Base-by-base conservation (phyloP, 2,888 invertebrate genomes). In the Calameuta pallipes region DNA sequence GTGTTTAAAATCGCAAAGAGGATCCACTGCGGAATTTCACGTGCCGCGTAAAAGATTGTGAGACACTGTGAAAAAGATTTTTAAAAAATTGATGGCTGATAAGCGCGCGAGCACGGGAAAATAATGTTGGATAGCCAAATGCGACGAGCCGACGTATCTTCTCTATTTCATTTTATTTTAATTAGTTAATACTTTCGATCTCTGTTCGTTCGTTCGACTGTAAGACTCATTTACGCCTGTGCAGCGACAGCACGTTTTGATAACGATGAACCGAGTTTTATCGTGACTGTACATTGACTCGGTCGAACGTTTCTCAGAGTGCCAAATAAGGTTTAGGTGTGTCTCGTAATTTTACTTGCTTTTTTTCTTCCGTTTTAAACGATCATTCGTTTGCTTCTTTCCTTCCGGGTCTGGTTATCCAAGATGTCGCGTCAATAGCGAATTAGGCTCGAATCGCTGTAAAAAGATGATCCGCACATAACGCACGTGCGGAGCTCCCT, bases 281-380 rank as follows among this genome's bases (percentile, higher is more conserved):
- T 71, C 71, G 13, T 71, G 12, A 71, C 6, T 71, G 69, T 76
- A n/a, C 56, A 79, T 75, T 82, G 82, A 81, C 78, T 81, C 79
- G 79, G 82, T 76, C 83, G 82, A 82, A 82, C 79, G 80, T 88
- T 90, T 91, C 90, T 90, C 91, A 90, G 87, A 90, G 91, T 91
- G 91, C 91, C 91, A 91, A 91, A 91, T 86, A 87, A 81, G 80
- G 82, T 82, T 73, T 69, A 76, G 31, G 73, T 34, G 56, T 81
- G 78, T 77, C 79, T 56, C 76, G 76, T 76, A 74, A 33, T 35
- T 73, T 74, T 31, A 74, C 76, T 78, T 34, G 23, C 74, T 13
- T 35, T 34, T 31, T 74, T 74, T 23, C 11, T 74, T 35, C 36
- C 23, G 3, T 15, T 2, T 30, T 23, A 15, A 71, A 30, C 11